Conservation (phyloP, 53 echinoderm and acorn worm genomes). For the Patiria pectinifera region DNA sequence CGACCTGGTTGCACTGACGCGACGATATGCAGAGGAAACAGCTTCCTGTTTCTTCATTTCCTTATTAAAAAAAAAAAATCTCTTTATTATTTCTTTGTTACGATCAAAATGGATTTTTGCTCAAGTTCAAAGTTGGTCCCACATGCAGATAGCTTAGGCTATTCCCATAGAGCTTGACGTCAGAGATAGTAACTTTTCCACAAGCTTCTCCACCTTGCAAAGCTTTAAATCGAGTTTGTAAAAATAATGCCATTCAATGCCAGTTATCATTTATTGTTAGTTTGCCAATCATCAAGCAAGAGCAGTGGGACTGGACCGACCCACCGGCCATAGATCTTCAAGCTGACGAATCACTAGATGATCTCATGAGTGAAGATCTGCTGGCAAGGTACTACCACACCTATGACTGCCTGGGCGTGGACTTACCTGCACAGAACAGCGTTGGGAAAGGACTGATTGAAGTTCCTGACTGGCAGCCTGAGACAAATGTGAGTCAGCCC, state of each 20-base stretch:
- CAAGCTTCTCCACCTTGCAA: too few species aligned
- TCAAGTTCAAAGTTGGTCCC: too few species aligned
- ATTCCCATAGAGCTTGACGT: too few species aligned
- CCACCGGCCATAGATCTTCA: not conserved
- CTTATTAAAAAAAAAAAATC: too few species aligned
- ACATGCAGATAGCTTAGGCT: too few species aligned
- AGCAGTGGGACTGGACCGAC: constrained; percentile 18
- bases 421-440: not conserved
- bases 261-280: not conserved
- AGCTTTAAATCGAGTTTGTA: not conserved
- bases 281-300: constrained; percentile 6
- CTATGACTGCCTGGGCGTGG: not conserved
- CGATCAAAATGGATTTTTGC: too few species aligned
- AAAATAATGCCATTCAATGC: not conserved
- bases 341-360: constrained; percentile 1
- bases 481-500: not conserved
- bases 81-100: too few species aligned
- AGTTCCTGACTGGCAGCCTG: not conserved
- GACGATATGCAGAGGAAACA: too few species aligned
- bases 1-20: too few species aligned
- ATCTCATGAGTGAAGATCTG: not conserved
- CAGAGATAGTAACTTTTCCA: too few species aligned
- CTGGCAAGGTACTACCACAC: not conserved
- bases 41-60: too few species aligned
- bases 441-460: not conserved